These are phyloP conservation scores for Rhegmatorhina hoffmannsi DNA, from an alignment of 2,113 vertebrate species.

Conservation along the genomic window DNA sequence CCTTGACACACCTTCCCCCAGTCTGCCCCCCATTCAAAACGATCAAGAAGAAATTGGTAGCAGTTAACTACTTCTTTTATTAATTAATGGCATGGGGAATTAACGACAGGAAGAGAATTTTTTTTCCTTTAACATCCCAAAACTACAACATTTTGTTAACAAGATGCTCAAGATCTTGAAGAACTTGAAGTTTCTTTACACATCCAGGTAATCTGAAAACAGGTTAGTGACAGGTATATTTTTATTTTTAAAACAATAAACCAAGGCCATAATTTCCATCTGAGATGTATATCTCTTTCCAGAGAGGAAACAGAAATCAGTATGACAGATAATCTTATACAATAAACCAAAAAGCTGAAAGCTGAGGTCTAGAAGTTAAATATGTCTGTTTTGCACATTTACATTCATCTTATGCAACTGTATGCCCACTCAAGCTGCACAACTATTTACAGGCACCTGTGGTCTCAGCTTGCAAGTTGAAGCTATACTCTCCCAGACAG, in stretches of 20 bases:
- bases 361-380: background rate
- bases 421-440: background rate
- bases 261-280: background rate
- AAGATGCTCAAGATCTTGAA: background rate
- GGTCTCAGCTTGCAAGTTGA: background rate
- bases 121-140: too few relatives aligned
- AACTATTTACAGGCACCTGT: background rate
- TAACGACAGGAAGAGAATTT: too few relatives aligned
- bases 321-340: background rate
- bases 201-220: background rate
- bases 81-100: too few relatives aligned
- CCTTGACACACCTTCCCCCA: background rate
- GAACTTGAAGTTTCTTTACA: background rate
- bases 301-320: background rate
- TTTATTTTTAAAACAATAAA: background rate
- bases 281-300: background rate
- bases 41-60: too few relatives aligned
- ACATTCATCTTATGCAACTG: background rate
- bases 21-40: too few relatives aligned
- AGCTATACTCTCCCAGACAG: background rate
- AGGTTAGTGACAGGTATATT: background rate
- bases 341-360: background rate
- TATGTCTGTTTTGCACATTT: accelerated
- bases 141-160: background rate
- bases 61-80: too few relatives aligned